A percentile compares a stretch with the other conserved stretches of the same genome.
Evolutionary conservation across 2,113 vertebrate species (phyloP).

Genomic region (Pygoscelis adeliae): DNA sequence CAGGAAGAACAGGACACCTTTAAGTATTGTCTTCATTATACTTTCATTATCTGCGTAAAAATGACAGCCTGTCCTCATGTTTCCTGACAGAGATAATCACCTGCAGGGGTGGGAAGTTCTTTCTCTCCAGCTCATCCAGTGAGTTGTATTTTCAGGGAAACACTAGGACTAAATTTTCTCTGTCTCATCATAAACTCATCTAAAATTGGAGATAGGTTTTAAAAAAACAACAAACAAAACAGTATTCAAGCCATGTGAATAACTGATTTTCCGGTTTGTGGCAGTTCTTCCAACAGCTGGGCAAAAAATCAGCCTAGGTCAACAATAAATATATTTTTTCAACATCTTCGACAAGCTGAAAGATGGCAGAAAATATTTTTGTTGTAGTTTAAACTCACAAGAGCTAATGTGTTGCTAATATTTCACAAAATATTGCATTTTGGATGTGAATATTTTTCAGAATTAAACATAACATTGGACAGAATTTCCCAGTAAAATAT

Average conservation of each 20-base stretch:
- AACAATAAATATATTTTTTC: background rate
- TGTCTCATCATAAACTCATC: background rate
- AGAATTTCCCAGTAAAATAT: background rate
- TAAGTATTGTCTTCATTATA: background rate
- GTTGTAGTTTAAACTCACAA: background rate
- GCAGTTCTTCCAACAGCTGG: background rate
- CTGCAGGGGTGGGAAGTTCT: background rate
- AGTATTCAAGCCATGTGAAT: background rate
- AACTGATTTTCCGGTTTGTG: background rate
- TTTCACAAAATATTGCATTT: background rate
- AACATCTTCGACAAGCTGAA: background rate
- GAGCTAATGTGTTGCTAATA: background rate
- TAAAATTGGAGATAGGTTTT: background rate
- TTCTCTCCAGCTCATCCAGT: background rate
- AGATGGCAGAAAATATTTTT: background rate
- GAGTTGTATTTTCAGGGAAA: background rate
- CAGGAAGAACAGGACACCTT: background rate
- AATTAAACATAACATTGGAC: background rate
- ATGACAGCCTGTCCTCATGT: background rate
- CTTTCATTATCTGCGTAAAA: background rate
- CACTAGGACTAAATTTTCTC: background rate
- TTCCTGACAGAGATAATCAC: background rate
- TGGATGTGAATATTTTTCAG: background rate
- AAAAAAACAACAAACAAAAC: background rate
- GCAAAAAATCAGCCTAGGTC: background rate